phyloP scores from a whole-genome alignment of 2,888 invertebrate species.

The Pterostichus madidus region DNA sequence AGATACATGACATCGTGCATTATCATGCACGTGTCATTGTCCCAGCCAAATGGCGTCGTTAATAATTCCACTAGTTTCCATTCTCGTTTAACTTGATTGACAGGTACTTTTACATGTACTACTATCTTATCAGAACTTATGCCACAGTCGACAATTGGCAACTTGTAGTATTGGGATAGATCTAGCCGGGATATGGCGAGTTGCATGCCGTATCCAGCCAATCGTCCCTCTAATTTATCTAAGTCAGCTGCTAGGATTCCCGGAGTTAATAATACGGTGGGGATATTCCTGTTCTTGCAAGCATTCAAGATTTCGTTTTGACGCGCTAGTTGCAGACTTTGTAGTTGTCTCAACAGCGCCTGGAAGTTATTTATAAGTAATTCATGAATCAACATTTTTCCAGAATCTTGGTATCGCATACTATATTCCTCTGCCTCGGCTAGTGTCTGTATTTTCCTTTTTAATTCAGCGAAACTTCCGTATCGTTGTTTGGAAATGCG shows the following conservation, averaged over 20 bases:
- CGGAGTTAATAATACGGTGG: slow-evolving; percentile 13
- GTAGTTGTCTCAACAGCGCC: neutral
- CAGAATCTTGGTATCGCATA: neutral
- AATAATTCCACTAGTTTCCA: slow-evolving; percentile 53
- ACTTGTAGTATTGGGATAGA: slow-evolving; percentile 54
- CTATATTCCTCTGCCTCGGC: neutral
- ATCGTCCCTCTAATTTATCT: neutral
- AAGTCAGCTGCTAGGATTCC: slow-evolving; percentile 9
- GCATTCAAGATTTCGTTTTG: slow-evolving; percentile 34
- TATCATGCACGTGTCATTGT: no score
- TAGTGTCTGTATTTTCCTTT: neutral
- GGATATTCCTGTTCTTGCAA: slow-evolving; percentile 10
- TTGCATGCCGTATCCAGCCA: neutral
- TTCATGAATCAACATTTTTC: neutral
- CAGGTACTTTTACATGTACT: slow-evolving; percentile 42
- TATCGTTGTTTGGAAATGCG: neutral
- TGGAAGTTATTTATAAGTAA: slow-evolving; percentile 5
- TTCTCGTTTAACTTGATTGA: neutral
- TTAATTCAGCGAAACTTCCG: neutral
- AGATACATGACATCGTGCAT: slow-evolving; percentile 58
- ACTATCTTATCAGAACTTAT: neutral
- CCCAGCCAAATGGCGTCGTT: slow-evolving; percentile 58
- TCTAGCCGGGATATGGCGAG: neutral
- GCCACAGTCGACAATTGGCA: slow-evolving; percentile 56
- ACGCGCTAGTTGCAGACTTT: neutral